phyloP scores from a whole-genome alignment of 2,888 invertebrate genomes.

The Eupithecia exiguata region DNA sequence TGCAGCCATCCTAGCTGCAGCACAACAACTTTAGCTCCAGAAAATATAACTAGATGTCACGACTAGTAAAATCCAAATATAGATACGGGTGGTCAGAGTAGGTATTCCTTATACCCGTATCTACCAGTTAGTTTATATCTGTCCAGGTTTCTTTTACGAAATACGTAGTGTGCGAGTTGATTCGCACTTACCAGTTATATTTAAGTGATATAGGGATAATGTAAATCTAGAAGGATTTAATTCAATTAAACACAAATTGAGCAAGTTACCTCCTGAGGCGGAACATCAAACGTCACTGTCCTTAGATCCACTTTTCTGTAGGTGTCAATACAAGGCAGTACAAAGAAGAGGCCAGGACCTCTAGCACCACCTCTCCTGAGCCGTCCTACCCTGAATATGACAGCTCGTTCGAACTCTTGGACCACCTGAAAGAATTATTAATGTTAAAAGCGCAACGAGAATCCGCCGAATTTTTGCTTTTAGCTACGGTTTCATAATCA shows the following conservation, averaged over 20 bases:
- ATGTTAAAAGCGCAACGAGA: not conserved
- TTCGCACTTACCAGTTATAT: no score
- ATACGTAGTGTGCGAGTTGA: no score
- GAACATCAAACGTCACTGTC: slow-evolving; percentile 97
- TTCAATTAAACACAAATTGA: not conserved
- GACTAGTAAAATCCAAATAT: no score
- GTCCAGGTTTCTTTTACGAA: no score
- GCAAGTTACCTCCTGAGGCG: slow-evolving; percentile 93
- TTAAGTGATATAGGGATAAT: no score
- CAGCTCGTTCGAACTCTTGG: slow-evolving; percentile 93
- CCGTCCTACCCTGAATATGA: slow-evolving; percentile 94
- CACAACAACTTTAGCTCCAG: no score
- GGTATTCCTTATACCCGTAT: no score
- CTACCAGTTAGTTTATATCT: no score
- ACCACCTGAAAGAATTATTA: slow-evolving; percentile 83
- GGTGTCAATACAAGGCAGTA: slow-evolving; percentile 96
- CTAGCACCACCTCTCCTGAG: slow-evolving; percentile 89
- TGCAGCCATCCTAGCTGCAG: no score
- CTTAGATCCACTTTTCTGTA: slow-evolving; percentile 96
- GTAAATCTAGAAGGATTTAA: not conserved
- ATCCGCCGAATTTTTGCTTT: not conserved
- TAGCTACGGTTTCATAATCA: no score
- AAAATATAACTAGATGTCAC: no score
- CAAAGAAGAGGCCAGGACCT: slow-evolving; percentile 96
- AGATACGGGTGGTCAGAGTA: no score